Conservation (phyloP, 2,888 invertebrate species). For the Atethmia centrago region DNA sequence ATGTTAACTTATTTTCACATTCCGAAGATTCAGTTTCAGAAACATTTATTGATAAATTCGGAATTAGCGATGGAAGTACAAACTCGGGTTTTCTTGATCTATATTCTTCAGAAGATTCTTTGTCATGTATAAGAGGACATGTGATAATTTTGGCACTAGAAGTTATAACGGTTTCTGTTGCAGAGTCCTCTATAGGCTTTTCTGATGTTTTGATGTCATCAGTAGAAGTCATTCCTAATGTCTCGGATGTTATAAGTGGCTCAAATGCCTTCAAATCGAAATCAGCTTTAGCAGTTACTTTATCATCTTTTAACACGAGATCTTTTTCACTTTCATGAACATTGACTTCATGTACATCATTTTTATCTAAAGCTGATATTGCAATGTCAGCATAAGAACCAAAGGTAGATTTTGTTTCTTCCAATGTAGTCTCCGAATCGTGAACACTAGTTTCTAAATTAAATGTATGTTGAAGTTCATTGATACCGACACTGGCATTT, state of each 20-base stretch:
- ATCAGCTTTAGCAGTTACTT: conserved; percentile 90
- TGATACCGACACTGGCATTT: conserved; percentile 91
- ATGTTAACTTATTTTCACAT: conserved; percentile 90
- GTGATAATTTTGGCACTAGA: conserved; percentile 92
- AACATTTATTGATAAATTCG: conserved; percentile 91
- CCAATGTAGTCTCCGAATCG: conserved; percentile 91
- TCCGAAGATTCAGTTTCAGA: conserved; percentile 92
- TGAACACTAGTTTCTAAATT: conserved; percentile 90
- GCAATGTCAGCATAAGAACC: conserved; percentile 85
- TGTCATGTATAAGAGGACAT: conserved; percentile 92
- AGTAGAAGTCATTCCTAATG: conserved; percentile 82
- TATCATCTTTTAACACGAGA: conserved; percentile 87
- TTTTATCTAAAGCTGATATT: conserved; percentile 91
- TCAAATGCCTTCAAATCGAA: conserved; percentile 90
- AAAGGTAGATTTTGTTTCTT: conserved; percentile 81
- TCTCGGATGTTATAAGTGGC: conserved; percentile 91
- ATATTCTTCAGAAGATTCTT: conserved; percentile 88
- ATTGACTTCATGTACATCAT: conserved; percentile 89
- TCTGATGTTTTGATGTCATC: conserved; percentile 89
- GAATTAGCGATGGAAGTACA: conserved; percentile 88
- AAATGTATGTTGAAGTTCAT: conserved; percentile 91
- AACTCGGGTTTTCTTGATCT: conserved; percentile 73
- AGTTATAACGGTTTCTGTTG: conserved; percentile 89
- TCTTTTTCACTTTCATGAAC: conserved; percentile 92
- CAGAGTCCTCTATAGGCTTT: conserved; percentile 81